Evolutionary conservation across 2,888 invertebrate species (phyloP).

Genomic region (Drosophila anomelani): DNA sequence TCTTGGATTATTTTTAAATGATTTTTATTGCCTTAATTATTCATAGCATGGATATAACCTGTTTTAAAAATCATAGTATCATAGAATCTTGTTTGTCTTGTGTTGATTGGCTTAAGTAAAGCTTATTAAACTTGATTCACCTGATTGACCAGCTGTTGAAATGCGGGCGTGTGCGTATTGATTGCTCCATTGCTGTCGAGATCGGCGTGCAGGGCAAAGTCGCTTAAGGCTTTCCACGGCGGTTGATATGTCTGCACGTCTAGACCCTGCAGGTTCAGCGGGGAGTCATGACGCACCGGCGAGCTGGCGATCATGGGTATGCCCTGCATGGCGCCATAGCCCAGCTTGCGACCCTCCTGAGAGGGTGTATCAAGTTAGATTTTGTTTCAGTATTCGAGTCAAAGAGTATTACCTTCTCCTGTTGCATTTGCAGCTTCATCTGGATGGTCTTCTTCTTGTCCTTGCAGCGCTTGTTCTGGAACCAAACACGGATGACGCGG

Average conservation of each 20-base stretch:
- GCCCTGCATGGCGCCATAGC: slow-evolving; percentile 97
- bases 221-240: slow-evolving; percentile 98
- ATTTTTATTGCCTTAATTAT: slow-evolving; percentile 1
- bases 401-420: slow-evolving; percentile 92
- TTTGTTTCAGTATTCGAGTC: not conserved
- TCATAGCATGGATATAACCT: not conserved
- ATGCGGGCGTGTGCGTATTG: slow-evolving; percentile 94
- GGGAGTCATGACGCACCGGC: slow-evolving; percentile 95
- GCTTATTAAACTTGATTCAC: slow-evolving; percentile 77
- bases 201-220: slow-evolving; percentile 97
- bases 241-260: slow-evolving; percentile 97
- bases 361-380: slow-evolving; percentile 29
- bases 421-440: slow-evolving; percentile 98
- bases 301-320: slow-evolving; percentile 99
- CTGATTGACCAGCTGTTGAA: slow-evolving; percentile 98
- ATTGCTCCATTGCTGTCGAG: slow-evolving; percentile 90
- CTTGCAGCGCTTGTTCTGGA: slow-evolving; percentile 99
- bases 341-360: slow-evolving; percentile 97
- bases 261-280: slow-evolving; percentile 93
- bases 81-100: not conserved
- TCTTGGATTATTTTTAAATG: not conserved
- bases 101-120: not conserved
- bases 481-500: slow-evolving; percentile 99
- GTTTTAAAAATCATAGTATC: not conserved
- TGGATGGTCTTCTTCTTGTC: slow-evolving; percentile 98